Conservation (phyloP, 2,113 vertebrate species). For the Chloroceryle aenea region DNA sequence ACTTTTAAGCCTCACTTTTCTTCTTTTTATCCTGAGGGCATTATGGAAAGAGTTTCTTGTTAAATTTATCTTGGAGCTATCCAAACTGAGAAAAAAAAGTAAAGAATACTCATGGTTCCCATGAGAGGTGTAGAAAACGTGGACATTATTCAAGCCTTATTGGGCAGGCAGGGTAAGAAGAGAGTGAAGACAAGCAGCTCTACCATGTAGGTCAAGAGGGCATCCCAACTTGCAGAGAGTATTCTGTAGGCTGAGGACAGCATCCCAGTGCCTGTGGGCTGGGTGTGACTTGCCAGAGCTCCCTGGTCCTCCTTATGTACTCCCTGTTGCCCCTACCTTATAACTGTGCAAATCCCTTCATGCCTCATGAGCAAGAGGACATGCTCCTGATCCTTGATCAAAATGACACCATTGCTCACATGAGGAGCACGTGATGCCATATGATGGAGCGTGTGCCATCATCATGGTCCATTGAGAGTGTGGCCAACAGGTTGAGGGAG, state of each 20-base stretch:
- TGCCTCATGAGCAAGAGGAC: rapidly evolving
- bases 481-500: too few relatives aligned
- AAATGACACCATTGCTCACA: background rate
- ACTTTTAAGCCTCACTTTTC: slow-evolving; percentile 19
- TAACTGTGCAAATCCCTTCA: background rate
- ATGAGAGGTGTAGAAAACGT: background rate
- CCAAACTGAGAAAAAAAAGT: slow-evolving; percentile 23
- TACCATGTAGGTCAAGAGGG: background rate
- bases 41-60: slow-evolving; percentile 7
- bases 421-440: background rate
- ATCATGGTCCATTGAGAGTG: too few relatives aligned
- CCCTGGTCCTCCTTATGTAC: background rate
- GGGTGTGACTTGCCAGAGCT: background rate
- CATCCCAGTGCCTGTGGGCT: background rate
- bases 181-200: background rate
- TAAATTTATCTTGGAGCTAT: slow-evolving; percentile 47
- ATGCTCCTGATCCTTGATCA: background rate
- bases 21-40: slow-evolving; percentile 34
- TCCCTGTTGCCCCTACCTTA: background rate
- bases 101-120: background rate
- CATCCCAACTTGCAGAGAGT: background rate
- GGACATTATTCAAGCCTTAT: background rate
- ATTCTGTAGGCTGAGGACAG: background rate
- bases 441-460: background rate
- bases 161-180: background rate